phyloP scores from a whole-genome alignment of 2,113 vertebrate genomes.

The Numenius arquata region DNA sequence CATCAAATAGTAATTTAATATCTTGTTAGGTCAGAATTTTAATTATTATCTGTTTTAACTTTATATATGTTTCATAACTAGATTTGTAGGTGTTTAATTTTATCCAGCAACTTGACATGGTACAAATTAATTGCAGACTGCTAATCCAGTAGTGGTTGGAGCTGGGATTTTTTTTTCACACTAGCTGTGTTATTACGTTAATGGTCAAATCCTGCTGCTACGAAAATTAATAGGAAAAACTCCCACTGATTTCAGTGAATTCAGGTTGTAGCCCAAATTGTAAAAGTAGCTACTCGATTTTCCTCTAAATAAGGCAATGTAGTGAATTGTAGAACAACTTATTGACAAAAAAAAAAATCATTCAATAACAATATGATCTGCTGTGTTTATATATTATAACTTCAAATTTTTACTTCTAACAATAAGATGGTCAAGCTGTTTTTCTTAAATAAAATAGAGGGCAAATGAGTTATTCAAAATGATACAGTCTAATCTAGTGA shows the following conservation, averaged over 20 bases:
- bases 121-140: slow-evolving; percentile 26
- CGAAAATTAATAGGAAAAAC: slow-evolving; percentile 58
- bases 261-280: slow-evolving; percentile 17
- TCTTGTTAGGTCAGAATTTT: neutral
- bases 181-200: slow-evolving; percentile 11
- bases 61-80: neutral
- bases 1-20: neutral
- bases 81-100: slow-evolving; percentile 20
- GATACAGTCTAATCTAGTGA: neutral
- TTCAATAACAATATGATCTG: neutral
- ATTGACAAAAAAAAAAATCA: neutral
- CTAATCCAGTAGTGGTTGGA: slow-evolving; percentile 7
- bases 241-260: slow-evolving; percentile 46
- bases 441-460: neutral
- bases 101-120: neutral
- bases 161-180: neutral
- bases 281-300: slow-evolving; percentile 6
- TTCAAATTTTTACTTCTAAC: neutral
- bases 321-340: neutral
- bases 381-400: neutral
- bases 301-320: neutral
- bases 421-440: neutral
- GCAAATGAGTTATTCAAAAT: neutral
- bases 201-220: slow-evolving; percentile 34
- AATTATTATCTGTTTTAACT: neutral